Conservation (phyloP, 2,888 invertebrate species). For the Pseudococcus jackbeardsleyi region DNA sequence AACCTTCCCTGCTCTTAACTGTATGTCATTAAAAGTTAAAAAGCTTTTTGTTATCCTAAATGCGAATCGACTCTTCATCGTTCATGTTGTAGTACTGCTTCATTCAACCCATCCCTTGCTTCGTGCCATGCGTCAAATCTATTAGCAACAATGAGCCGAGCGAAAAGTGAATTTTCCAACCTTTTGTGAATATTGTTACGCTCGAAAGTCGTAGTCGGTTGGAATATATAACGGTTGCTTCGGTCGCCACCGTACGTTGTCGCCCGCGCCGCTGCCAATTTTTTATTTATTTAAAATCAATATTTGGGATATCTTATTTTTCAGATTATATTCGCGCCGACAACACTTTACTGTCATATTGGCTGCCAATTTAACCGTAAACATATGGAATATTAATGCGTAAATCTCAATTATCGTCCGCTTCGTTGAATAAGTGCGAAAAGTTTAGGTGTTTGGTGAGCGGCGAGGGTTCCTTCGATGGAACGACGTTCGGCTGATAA, state of each 20-base stretch:
- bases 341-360: constrained; percentile 32
- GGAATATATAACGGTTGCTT: too few relatives aligned
- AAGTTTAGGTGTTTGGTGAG: background rate
- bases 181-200: background rate
- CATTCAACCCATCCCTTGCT: background rate
- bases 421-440: constrained; percentile 2
- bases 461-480: background rate
- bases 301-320: constrained; percentile 7
- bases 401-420: background rate
- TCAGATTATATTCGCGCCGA: background rate
- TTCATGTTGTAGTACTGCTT: constrained; percentile 31
- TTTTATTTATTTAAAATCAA: constrained; percentile 51
- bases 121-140: background rate
- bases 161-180: constrained; percentile 27
- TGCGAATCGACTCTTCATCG: constrained; percentile 48
- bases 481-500: too few relatives aligned
- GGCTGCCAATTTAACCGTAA: constrained; percentile 7
- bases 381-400: constrained; percentile 15
- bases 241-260: background rate
- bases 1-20: constrained; percentile 41
- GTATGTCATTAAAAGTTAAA: constrained; percentile 46
- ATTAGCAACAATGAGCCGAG: constrained; percentile 42
- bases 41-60: constrained; percentile 50
- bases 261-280: background rate
- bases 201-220: background rate